Percentiles rank a stretch among this genome's conserved stretches.
Evolutionary conservation across 2,888 invertebrate genomes (phyloP).

Genomic region (Leptinotarsa rubiginosa): DNA sequence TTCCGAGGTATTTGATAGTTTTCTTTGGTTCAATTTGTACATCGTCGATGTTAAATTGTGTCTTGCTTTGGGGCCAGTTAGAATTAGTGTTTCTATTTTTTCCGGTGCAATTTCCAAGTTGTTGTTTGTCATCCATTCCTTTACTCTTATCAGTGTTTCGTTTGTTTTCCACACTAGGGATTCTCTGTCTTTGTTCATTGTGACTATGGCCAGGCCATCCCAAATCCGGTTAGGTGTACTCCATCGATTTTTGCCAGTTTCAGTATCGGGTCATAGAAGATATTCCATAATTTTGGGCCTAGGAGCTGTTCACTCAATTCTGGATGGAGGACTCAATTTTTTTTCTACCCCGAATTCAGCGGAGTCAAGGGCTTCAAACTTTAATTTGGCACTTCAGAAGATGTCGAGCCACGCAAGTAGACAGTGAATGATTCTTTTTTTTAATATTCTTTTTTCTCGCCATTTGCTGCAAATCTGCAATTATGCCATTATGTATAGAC

Average conservation of each 20-base stretch:
- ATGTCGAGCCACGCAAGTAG: too few relatives aligned
- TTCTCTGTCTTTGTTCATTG: background rate
- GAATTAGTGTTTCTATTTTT: conserved; percentile 35
- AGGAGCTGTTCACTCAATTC: too few relatives aligned
- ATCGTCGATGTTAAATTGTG: background rate
- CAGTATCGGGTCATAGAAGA: conserved; percentile 30
- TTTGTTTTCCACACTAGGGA: conserved; percentile 8
- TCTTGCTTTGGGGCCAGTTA: background rate
- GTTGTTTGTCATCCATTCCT: conserved; percentile 20
- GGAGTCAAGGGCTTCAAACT: too few relatives aligned
- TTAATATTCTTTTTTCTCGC: too few relatives aligned
- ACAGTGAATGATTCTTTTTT: too few relatives aligned
- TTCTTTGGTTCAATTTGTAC: conserved; percentile 22
- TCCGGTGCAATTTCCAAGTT: conserved; percentile 58
- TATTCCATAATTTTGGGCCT: conserved; percentile 39
- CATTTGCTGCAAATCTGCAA: too few relatives aligned
- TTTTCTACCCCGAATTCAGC: too few relatives aligned
- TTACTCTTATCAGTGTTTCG: background rate
- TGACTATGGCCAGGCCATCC: conserved; percentile 28
- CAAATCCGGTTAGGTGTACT: conserved; percentile 23
- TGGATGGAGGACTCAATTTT: too few relatives aligned
- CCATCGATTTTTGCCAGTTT: conserved; percentile 7
- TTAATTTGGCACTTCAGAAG: too few relatives aligned
- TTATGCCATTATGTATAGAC: too few relatives aligned
- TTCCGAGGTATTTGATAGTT: conserved; percentile 24